Evolutionary conservation across 2,113 vertebrate genomes (phyloP).

Genomic region (Phalacrocorax brasilianus): DNA sequence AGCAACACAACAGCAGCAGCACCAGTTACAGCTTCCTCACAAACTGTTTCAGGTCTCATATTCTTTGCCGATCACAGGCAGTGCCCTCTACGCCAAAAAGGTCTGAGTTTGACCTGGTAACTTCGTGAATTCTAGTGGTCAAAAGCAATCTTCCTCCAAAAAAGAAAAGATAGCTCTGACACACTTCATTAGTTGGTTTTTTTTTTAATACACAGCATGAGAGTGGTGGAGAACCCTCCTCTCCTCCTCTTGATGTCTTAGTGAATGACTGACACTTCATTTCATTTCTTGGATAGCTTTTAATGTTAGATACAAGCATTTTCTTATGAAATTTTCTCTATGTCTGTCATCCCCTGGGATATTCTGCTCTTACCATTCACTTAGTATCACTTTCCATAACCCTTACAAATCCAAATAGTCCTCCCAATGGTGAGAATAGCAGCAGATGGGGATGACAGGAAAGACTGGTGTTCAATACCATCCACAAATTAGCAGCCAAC

Average conservation of each 20-base stretch:
- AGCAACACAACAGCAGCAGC: neutral
- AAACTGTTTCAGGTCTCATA: neutral
- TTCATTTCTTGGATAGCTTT: neutral
- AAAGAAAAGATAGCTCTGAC: neutral
- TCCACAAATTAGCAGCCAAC: neutral
- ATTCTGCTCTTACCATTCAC: neutral
- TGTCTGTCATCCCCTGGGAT: neutral
- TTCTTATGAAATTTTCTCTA: neutral
- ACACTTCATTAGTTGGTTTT: neutral
- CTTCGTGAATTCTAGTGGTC: neutral
- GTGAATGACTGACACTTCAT: neutral
- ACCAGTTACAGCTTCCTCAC: neutral
- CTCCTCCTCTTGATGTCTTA: neutral
- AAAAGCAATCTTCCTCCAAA: neutral
- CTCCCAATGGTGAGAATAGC: neutral
- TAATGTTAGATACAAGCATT: neutral
- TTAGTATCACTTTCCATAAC: neutral
- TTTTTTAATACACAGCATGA: neutral
- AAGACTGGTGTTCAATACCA: neutral
- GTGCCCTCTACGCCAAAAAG: neutral
- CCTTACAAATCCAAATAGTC: neutral
- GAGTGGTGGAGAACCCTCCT: neutral
- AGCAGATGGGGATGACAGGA: neutral
- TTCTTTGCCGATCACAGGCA: neutral
- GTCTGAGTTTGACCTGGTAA: neutral